phyloP scores from a whole-genome alignment of 2,113 vertebrate genomes.

The Uropsilus gracilis region DNA sequence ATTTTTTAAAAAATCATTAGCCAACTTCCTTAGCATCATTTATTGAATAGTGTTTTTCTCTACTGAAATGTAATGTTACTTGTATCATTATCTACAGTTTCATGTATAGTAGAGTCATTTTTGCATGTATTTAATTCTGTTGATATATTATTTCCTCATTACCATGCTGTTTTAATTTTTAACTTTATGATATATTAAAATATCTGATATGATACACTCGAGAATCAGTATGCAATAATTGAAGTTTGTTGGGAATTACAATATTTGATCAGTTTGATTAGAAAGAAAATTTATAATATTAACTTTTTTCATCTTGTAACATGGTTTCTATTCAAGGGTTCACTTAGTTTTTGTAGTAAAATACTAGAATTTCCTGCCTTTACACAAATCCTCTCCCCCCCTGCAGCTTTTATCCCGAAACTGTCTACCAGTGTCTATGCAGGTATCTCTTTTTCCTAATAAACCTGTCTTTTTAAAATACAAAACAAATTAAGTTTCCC shows the following conservation, averaged over 20 bases:
- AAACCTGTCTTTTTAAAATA: no score
- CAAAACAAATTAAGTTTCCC: neutral
- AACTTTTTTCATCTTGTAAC: neutral
- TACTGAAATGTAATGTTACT: neutral
- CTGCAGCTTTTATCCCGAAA: neutral
- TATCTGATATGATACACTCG: neutral
- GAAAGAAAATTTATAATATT: neutral
- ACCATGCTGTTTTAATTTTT: neutral
- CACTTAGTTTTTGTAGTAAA: neutral
- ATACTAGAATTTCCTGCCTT: neutral
- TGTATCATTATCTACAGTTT: neutral
- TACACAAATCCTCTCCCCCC: neutral
- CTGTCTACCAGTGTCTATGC: no score
- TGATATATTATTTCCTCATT: neutral
- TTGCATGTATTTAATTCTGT: neutral
- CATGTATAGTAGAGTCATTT: neutral
- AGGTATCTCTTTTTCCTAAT: no score
- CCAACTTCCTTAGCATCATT: neutral
- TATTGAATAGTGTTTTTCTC: neutral
- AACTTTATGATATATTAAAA: neutral
- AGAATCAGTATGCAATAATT: neutral
- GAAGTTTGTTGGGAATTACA: neutral
- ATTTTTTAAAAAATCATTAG: neutral
- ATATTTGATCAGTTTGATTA: neutral
- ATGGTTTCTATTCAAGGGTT: neutral